Evolutionary conservation across 2,797 vertebrate genomes (phyloP).

Genomic region (Poeciliopsis infans): DNA sequence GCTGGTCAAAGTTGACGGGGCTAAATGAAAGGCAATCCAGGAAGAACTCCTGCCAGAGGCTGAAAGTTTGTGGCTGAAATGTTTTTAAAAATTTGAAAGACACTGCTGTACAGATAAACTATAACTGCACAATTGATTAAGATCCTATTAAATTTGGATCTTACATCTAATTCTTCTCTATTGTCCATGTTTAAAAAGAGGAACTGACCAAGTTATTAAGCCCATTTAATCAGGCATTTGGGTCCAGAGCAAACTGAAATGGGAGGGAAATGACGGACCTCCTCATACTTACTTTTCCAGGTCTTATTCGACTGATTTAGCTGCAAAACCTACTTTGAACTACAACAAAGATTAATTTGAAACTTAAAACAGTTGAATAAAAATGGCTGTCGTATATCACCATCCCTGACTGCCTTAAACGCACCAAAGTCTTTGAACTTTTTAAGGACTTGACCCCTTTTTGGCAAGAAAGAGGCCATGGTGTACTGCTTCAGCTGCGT

Average conservation of each 20-base stretch:
- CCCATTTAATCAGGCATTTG: neutral
- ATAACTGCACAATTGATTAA: neutral
- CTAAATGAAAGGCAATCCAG: neutral
- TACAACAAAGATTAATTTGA: constrained; percentile 38
- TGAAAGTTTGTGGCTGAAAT: neutral
- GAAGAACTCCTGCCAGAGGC: neutral
- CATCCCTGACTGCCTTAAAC: neutral
- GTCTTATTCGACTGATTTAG: constrained; percentile 27
- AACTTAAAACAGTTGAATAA: constrained; percentile 33
- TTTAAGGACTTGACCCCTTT: constrained; percentile 39
- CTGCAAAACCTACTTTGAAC: constrained; percentile 37
- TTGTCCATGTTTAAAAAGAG: neutral
- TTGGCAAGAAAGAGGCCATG: constrained; percentile 1
- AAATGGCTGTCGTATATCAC: constrained; percentile 43
- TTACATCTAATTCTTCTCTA: too few species aligned
- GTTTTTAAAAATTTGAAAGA: neutral
- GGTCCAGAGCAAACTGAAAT: neutral
- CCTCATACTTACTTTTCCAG: neutral
- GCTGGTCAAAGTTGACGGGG: neutral
- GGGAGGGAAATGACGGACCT: neutral
- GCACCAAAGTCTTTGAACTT: constrained; percentile 46
- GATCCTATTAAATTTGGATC: too few species aligned
- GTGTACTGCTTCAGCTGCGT: neutral
- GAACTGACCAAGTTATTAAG: neutral
- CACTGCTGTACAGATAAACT: neutral